Percentiles rank a stretch among this genome's conserved stretches.
Conservation (phyloP, 2,797 vertebrate species). For the Poliocrania exsul region DNA sequence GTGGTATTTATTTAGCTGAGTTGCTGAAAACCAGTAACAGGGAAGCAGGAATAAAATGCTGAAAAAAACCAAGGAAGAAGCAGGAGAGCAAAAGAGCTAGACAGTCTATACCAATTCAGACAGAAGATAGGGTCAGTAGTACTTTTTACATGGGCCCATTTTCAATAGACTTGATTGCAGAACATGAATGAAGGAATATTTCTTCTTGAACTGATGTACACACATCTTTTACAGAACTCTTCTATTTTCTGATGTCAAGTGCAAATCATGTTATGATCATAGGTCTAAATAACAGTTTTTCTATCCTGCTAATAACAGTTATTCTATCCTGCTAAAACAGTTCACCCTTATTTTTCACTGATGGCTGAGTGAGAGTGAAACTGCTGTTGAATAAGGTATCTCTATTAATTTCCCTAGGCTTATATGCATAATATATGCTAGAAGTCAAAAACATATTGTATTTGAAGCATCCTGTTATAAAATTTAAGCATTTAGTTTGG, state of each 20-base stretch:
- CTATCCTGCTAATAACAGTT: background rate
- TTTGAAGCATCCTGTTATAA: background rate
- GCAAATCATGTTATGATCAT: background rate
- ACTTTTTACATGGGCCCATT: constrained; percentile 1
- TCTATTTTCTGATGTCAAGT: background rate
- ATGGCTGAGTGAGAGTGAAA: background rate
- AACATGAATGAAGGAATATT: background rate
- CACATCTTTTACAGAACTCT: background rate
- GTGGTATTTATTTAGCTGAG: constrained; percentile 76
- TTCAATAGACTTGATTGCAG: background rate
- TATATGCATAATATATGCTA: background rate
- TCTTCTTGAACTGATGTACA: background rate
- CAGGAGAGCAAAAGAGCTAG: constrained; percentile 35
- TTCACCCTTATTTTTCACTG: background rate
- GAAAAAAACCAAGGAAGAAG: background rate
- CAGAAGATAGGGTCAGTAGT: background rate
- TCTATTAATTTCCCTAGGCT: background rate
- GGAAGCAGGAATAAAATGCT: constrained; percentile 46
- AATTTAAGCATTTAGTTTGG: background rate
- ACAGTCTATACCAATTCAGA: constrained; percentile 25
- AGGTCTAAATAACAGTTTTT: background rate
- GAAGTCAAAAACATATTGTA: background rate
- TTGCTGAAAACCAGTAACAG: constrained; percentile 61
- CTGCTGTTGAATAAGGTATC: background rate
- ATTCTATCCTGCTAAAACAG: background rate